A percentile compares a stretch with the other conserved stretches of the same genome.
phyloP scores from a whole-genome alignment of 2,888 invertebrate genomes.

The Aphidoletes aphidimyza region DNA sequence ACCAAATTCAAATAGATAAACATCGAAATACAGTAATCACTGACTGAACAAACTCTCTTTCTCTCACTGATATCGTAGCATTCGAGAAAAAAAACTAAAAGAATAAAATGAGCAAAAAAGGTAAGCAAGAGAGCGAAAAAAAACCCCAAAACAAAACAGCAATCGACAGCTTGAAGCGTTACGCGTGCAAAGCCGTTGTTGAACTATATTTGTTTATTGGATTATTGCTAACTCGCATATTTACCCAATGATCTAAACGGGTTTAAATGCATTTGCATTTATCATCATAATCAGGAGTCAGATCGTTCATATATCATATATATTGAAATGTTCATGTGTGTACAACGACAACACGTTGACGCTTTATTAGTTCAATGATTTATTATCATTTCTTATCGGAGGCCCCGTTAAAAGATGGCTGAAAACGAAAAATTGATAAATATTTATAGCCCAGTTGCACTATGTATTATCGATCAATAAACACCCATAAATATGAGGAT shows the following conservation, averaged over 20 bases:
- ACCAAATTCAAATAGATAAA: too few species aligned
- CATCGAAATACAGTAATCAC: too few species aligned
- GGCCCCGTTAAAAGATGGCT: slow-evolving; percentile 9
- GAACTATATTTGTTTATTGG: slow-evolving; percentile 38
- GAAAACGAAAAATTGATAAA: background rate
- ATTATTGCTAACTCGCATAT: background rate
- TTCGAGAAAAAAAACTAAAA: too few species aligned
- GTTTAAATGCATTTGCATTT: background rate
- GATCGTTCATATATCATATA: too few species aligned
- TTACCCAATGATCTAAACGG: background rate
- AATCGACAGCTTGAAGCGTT: background rate
- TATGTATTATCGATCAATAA: background rate
- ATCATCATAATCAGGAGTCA: background rate
- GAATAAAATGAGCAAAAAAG: background rate
- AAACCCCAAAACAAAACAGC: background rate
- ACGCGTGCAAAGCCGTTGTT: background rate
- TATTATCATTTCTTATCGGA: slow-evolving; percentile 2
- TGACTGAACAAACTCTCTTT: too few species aligned
- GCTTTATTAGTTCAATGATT: background rate
- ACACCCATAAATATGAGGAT: background rate
- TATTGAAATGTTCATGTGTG: background rate
- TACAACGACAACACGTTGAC: too few species aligned
- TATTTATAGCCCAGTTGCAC: background rate
- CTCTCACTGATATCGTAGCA: too few species aligned
- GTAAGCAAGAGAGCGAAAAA: background rate